A percentile compares a stretch with the other conserved stretches of the same genome.
Conservation (phyloP, 2,797 vertebrate genomes). For the Amblyraja radiata region DNA sequence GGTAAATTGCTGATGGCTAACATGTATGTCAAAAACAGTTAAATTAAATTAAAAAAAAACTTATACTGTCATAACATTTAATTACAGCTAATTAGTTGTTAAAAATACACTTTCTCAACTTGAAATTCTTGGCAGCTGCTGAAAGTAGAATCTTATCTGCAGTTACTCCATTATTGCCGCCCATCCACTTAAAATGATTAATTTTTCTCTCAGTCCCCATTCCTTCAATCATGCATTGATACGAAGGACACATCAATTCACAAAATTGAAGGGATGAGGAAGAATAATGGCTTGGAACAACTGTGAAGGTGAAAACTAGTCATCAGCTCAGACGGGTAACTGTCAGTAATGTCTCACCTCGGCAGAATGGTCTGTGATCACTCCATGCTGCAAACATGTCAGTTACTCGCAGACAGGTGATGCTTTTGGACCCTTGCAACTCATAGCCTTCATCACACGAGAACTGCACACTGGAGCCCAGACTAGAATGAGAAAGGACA, state of each 20-base stretch:
- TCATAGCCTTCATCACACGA: slow-evolving; percentile 95
- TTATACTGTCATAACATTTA: background rate
- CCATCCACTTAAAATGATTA: background rate
- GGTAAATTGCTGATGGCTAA: background rate
- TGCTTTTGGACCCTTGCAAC: slow-evolving; percentile 93
- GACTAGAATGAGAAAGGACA: slow-evolving; percentile 58
- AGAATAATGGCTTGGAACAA: background rate
- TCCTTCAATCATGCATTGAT: slow-evolving; percentile 15
- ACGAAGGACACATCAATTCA: slow-evolving; percentile 33
- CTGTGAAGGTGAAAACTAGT: slow-evolving; percentile 25
- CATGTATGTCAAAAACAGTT: background rate
- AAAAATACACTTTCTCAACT: background rate
- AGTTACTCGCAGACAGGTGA: slow-evolving; percentile 91
- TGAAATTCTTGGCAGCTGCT: background rate
- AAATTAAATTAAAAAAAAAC: background rate
- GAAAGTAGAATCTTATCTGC: background rate
- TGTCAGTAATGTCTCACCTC: slow-evolving; percentile 65
- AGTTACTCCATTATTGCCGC: background rate
- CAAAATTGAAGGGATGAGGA: slow-evolving; percentile 26
- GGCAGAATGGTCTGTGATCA: slow-evolving; percentile 90
- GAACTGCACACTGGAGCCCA: slow-evolving; percentile 91
- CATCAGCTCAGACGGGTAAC: background rate
- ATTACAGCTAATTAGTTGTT: background rate
- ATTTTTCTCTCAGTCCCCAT: background rate
- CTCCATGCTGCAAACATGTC: slow-evolving; percentile 97